Base-by-base conservation (phyloP, 2,888 invertebrate species). In the Ennomos erosarius region DNA sequence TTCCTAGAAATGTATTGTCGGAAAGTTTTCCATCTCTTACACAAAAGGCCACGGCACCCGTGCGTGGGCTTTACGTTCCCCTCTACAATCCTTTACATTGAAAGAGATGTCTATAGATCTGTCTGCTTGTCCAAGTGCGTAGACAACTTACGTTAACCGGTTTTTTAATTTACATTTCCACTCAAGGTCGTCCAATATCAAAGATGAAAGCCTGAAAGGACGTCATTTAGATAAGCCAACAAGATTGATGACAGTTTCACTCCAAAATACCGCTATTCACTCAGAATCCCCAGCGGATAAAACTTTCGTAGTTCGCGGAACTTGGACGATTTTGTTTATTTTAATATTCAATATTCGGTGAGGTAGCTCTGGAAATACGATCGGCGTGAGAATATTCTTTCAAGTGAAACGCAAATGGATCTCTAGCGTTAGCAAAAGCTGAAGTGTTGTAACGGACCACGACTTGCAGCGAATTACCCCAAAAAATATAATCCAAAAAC, bases 171-270 rank as follows among this genome's bases (percentile, higher is more conserved):
- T 70, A 73, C 70, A 73, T 76, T 69, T 70, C 71, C 65, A 71
- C 82, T 82, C 75, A 79, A 70, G 68, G 64, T 68, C 64, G 68
- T 70, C 74, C 73, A 75, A 79, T 80, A 75, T 68, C 69, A 68
- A 66, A 71, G 69, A 76, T 70, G 74, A 74, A 69, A 73, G 71
- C 75, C 76, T 84, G 79, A 84, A 85, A 83, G 78, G 81, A 71
- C 76, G 81, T 79, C 82, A 76, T 76, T 73, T 70, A 75, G 74
- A 76, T 78, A 70, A 74, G 71, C 61, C 72, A 77, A 76, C 68
- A 85, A 86, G 88, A 88, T 88, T 87, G 87, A 88, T 88, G 84
- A 76, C 80, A 78, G 70, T 69, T 73, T 68, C 71, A 60, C 70
- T 75, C 70, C 71, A 71, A 76, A 79, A 79, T 71, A 72, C 67